Percentiles rank a stretch among this genome's conserved stretches.
These are phyloP conservation scores for Coregonus clupeaformis DNA, from an alignment of 2,113 vertebrate species.

Conservation along the genomic window DNA sequence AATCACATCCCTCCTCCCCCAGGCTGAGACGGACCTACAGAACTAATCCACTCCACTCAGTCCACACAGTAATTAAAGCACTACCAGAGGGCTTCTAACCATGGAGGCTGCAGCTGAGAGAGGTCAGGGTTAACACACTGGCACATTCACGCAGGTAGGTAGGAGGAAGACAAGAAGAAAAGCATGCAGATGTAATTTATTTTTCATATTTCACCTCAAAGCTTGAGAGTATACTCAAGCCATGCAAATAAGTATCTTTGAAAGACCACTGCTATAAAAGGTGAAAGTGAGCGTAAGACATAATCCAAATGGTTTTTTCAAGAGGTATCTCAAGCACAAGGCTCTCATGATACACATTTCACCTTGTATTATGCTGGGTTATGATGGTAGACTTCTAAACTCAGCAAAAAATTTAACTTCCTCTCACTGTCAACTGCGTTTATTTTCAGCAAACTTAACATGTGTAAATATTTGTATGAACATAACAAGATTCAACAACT, in stretches of 20 bases:
- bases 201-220: conserved; percentile 13
- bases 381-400: background rate
- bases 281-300: background rate
- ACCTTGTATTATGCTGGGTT: background rate
- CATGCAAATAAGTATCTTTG: conserved; percentile 7
- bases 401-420: too few relatives aligned
- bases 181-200: conserved; percentile 6
- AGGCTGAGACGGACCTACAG: conserved; percentile 17
- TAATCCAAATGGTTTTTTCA: conserved; percentile 19
- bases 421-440: too few relatives aligned
- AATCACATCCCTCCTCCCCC: conserved; percentile 2
- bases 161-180: background rate
- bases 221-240: conserved; percentile 5
- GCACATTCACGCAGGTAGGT: conserved; percentile 1
- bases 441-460: too few relatives aligned
- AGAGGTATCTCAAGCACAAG: background rate
- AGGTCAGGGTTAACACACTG: conserved; percentile 1
- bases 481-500: too few relatives aligned
- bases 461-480: too few relatives aligned
- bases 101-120: background rate
- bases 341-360: background rate
- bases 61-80: conserved; percentile 28
- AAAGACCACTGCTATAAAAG: conserved; percentile 21
- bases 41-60: conserved; percentile 16
- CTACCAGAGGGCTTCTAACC: conserved; percentile 8